These are phyloP conservation scores for Hyla sarda DNA, from an alignment of 2,113 vertebrate species.

Conservation along the genomic window DNA sequence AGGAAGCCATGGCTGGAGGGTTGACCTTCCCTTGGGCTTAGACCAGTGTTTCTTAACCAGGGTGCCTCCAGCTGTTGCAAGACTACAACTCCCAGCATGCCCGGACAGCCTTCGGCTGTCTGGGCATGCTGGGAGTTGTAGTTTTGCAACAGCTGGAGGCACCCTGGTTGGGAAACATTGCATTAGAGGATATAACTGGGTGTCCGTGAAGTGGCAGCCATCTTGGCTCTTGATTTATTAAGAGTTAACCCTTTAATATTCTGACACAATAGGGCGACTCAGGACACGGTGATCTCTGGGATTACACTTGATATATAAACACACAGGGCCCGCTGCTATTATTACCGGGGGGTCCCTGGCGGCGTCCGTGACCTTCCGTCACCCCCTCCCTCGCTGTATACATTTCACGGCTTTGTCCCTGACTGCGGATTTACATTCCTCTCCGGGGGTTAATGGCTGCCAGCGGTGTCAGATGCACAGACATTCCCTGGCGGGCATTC, in stretches of 20 bases:
- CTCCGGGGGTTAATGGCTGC: neutral
- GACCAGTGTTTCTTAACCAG: too few relatives aligned
- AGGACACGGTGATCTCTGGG: neutral
- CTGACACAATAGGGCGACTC: neutral
- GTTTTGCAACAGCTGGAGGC: too few relatives aligned
- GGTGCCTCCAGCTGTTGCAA: too few relatives aligned
- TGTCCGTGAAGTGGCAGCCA: too few relatives aligned
- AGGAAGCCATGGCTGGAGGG: too few relatives aligned
- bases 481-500: neutral
- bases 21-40: too few relatives aligned
- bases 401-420: neutral
- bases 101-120: too few relatives aligned
- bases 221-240: neutral
- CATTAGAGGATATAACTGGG: too few relatives aligned
- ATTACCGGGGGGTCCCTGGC: neutral
- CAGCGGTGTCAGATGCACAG: neutral
- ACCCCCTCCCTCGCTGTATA: neutral
- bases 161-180: too few relatives aligned
- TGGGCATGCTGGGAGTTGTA: too few relatives aligned
- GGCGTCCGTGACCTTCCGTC: neutral
- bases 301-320: neutral
- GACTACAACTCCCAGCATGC: too few relatives aligned
- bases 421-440: slow-evolving; percentile 3
- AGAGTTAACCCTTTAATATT: too few relatives aligned
- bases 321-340: neutral